Percentiles rank a stretch among this genome's conserved stretches.
Conservation (phyloP, 2,113 vertebrate genomes). For the Lophochroa leadbeateri region DNA sequence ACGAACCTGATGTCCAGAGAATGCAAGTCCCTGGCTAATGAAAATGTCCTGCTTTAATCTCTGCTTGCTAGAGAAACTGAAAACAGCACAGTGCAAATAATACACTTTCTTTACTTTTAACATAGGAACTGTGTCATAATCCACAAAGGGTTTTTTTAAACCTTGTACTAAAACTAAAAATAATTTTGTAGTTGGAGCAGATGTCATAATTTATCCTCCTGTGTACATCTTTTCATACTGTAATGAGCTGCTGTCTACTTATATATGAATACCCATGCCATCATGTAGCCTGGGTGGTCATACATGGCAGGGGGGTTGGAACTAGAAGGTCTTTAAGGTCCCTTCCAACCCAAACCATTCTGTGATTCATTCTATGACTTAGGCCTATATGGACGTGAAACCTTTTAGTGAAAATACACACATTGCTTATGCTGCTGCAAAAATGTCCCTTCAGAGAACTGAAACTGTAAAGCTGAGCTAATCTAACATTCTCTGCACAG, state of each 20-base stretch:
- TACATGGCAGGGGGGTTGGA: background rate
- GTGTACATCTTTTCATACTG: fast-evolving
- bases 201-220: fast-evolving
- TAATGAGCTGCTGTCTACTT: background rate
- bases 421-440: background rate
- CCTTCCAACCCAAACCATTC: background rate
- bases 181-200: background rate
- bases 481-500: background rate
- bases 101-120: background rate
- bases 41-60: background rate
- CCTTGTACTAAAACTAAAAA: background rate
- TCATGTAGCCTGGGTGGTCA: no score
- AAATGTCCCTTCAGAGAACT: fast-evolving
- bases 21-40: background rate
- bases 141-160: background rate
- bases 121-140: background rate
- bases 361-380: background rate
- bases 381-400: background rate
- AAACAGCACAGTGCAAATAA: background rate
- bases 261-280: background rate
- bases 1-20: background rate
- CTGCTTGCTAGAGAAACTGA: background rate
- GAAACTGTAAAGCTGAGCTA: background rate
- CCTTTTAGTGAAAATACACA: background rate
- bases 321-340: background rate